Conservation (phyloP, 2,888 invertebrate species). For the Cotesia congregata region DNA sequence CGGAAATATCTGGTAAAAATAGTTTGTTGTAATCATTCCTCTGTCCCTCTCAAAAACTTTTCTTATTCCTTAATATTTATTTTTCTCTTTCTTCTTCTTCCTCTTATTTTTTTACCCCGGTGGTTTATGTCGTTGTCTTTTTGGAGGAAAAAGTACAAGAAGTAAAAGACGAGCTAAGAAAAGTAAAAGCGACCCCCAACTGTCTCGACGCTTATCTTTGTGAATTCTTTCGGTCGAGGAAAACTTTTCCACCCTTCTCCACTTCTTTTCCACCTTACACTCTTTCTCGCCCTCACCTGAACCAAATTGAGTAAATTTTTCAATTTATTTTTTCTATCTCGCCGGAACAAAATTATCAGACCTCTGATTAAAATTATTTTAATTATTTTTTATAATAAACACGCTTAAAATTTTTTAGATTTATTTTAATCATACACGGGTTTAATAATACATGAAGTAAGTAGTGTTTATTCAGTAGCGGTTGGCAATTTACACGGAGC, state of each 20-base stretch:
- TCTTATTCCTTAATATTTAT: constrained; percentile 25
- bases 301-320: no score
- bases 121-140: constrained; percentile 1
- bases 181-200: constrained; percentile 10
- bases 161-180: neutral
- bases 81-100: neutral
- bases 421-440: constrained; percentile 59
- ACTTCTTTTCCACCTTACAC: constrained; percentile 29
- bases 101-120: neutral
- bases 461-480: constrained; percentile 58
- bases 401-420: neutral
- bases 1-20: constrained; percentile 45
- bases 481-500: constrained; percentile 62
- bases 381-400: neutral
- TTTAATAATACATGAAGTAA: constrained; percentile 61
- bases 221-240: constrained; percentile 59
- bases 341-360: no score
- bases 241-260: constrained; percentile 49
- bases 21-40: constrained; percentile 65
- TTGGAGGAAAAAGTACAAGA: neutral
- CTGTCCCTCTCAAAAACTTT: constrained; percentile 42
- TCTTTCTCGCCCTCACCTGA: no score
- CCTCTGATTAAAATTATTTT: neutral
- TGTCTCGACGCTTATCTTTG: constrained; percentile 55
- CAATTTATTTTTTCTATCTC: no score